Evolutionary conservation across 64 coral and sea anemone species (phyloP), one percentile per base, ranked within the genome.

Genomic region (Astreopora myriophthalma): DNA sequence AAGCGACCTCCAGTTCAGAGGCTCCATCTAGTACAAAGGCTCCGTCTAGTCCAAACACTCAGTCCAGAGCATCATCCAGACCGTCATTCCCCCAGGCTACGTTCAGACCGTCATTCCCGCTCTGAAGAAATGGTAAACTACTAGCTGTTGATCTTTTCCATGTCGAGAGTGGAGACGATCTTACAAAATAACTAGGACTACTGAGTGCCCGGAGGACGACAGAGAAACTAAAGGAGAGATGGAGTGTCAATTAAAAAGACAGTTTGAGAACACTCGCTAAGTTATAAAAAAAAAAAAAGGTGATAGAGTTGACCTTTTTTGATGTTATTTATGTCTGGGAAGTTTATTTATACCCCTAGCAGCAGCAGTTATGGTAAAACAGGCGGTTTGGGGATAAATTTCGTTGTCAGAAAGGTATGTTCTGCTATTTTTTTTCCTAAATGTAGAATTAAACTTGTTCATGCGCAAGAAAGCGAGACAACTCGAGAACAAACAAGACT

Each of bases 291-390:
- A 58, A 23, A 22, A 23, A 58, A 24, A 37, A 62, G 30, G 26
- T 25, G 51, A 4, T 39, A 14, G 16, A n/a, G 46, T 78, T 31
- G 13, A 74, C 71, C 71, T 39, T 40, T 74, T 39, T 55, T 33
- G 31, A 57, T 30, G 25, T 83, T 83, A 83, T 83, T 83, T 83
- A 83, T 83, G 48, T 65, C 34, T 83, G 23, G 32, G 34, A 37
- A 79, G 22, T 64, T 62, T 83, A 83, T 83, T 83, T 83, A 83
- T 83, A 83, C 8, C 22, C 29, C 27, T 78, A 38, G 24, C n/a
- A n/a, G n/a, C 66, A 83, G 2, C 10, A 13, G 22, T 4, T 64
- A 24, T 35, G 20, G 10, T 33, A 51, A 46, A 30, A 13, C 26
- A 24, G 0, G 31, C 48, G 20, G 9, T 7, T 26, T 66, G 24